Base-by-base conservation (phyloP, 2,113 vertebrate species). In the Carassius carassius region DNA sequence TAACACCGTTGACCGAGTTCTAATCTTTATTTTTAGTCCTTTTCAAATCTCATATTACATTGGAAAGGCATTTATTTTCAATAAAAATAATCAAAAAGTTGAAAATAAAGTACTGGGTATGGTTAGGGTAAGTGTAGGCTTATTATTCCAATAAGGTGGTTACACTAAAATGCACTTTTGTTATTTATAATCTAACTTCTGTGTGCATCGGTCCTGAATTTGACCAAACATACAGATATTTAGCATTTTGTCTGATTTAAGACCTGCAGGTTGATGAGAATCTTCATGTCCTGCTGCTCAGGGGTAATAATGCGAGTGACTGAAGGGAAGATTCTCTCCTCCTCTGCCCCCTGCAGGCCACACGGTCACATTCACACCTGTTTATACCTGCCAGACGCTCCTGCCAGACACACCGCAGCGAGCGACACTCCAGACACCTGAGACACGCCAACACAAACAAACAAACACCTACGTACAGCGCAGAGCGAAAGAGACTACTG, bases 291-390 rank as follows among this genome's bases (percentile, higher is more conserved):
- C 54, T 21, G 54, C 2, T 21, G 19, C 60, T 13, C 60, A 3
- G 23, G 16, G 8, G 29, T 3, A 32, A 32, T 13, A 69, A 10
- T 35, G 63, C 0, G 25, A 65, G 13, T 6, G 29, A 67, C 67
- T 1, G 19, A 32, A 35, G 17, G 65, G 6, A 17, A 67, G 6
- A 67, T 29, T 67, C 0, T 32, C 5, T 16, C 14, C 14, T 17
- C 14, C 32, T 2, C n/a, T 44, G 75, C 17, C 72, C 35, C 67
- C 72, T 65, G 25, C 37, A 63, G 70, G 56, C 29, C 35, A 25
- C 17, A 47, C 23, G 5, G 16, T 21, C 86, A 87, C 72, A 84
- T 87, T 87, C 83, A 74, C 82, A 87, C 86, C 81, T 63, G 56
- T 77, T 77, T 13, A 58, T 29, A 81, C 41, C 78, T 87, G 82